Base-by-base conservation (phyloP, 2,113 vertebrate species). In the Scomber colias region DNA sequence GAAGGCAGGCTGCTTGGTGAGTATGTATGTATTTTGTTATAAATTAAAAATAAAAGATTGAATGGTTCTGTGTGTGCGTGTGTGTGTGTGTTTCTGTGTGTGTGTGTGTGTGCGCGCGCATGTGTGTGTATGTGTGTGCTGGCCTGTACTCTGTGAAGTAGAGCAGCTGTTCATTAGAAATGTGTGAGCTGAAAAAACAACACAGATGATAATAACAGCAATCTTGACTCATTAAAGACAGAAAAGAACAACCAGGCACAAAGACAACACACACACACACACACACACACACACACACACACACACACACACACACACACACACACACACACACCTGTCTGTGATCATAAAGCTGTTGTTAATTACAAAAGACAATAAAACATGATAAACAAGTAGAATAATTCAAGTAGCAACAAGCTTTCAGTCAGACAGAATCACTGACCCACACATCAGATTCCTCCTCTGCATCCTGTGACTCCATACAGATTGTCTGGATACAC, bases 131-230 rank as follows among this genome's bases (percentile, higher is more conserved):
- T 56, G 71, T 75, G 77, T 40, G 27, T 40, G 46, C 35, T 35
- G 55, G 63, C 79, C 76, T 40, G 73, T 77, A 69, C 74, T 65
- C 46, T 74, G 73, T 77, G 59, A 75, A 14, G 12, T 27, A 77
- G 77, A 87, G 82, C 90, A 91, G 88, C 88, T 91, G 90, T 87
- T 91, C 84, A 89, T 91, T 91, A 91, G 84, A 87, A 86, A 90
- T 49, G 88, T 91, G 90, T 91, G 80, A 89, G 79, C 19, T 74
- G 64, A 62, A 80, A 68, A 87, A 87, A 90, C 69, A 83, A 82
- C 82, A 78, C 76, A 51, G 63, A 83, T 3, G n/a, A 88, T 77
- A 83, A 83, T 84, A 85, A 82, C 85, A 81, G 64, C 63, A 68
- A 77, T 79, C 69, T 70, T 66, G 64, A 48, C 90, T 90, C 84